Evolutionary conservation across 2,888 invertebrate genomes (phyloP), one percentile per base, ranked within the genome.

Genomic region (Archips crataeganus): DNA sequence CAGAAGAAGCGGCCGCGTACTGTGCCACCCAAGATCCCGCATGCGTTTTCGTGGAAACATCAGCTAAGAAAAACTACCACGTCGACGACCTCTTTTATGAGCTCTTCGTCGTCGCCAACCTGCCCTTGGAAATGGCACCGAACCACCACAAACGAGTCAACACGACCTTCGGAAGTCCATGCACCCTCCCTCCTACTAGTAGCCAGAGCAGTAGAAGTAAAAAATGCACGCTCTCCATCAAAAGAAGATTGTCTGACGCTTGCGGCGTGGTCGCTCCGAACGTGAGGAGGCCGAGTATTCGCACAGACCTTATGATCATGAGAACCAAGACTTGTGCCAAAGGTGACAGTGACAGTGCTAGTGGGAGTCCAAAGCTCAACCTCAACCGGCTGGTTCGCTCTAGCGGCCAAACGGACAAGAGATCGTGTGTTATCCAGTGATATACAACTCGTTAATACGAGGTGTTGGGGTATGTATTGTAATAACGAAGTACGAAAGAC

Each of bases 191-290:
- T 1, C 96, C 96, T 0, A 96, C 96, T 0, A 95, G 96, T 77
- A 95, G 95, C 45, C 96, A 96, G 76, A 94, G 95, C 60, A 96
- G 95, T 85, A 95, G 96, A 81, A 95, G 95, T 84, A 97, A 97
- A 86, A 97, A 96, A 88, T 97, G 97, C 82, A 97, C 97, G 3
- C 93, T 98, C 70, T 97, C 97, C 62, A 97, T 98, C 77, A 97
- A 98, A 81, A 95, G 98, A 75, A 95, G 97, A 68, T 92, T 98
- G 79, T 98, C 98, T 78, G 98, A 98, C 84, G 98, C 98, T 1
- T 98, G 98, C 84, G 98, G 98, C 4, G 97, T 98, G 6, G 97
- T 98, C 32, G 97, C 98, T n/a, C 97, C 98, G 2, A 98, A 98
- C 85, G 98, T 97, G 0, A 95, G 98, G 68, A 95, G 98, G 62